Percentiles rank a stretch among this genome's conserved stretches.
phyloP scores from a whole-genome alignment of 2,888 invertebrate species.

The Pardosa pseudoannulata region DNA sequence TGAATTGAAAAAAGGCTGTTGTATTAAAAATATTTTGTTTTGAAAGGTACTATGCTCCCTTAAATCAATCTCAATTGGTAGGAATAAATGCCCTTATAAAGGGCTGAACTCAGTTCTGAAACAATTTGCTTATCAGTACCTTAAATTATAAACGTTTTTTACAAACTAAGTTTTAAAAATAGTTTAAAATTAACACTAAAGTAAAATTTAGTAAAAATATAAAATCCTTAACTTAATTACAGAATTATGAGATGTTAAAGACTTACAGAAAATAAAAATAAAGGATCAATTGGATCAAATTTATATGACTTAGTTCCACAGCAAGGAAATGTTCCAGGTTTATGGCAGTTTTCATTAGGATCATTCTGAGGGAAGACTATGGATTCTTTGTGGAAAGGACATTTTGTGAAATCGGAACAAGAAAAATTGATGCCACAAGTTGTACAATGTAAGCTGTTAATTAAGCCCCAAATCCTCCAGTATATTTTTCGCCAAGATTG shows the following conservation, averaged over 20 bases:
- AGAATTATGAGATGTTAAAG: neutral
- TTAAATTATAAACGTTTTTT: too few relatives aligned
- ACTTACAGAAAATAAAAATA: conserved; percentile 57
- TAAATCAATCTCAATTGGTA: too few relatives aligned
- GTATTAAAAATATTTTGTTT: too few relatives aligned
- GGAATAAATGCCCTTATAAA: too few relatives aligned
- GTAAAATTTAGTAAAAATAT: too few relatives aligned
- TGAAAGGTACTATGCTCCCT: too few relatives aligned
- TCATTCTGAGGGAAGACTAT: conserved; percentile 74
- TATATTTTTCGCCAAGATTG: conserved; percentile 94
- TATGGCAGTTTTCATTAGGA: conserved; percentile 54
- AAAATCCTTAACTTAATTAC: too few relatives aligned
- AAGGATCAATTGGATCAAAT: conserved; percentile 83
- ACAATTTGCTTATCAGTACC: too few relatives aligned
- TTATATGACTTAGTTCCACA: conserved; percentile 91
- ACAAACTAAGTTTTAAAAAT: too few relatives aligned
- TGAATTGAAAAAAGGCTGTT: too few relatives aligned
- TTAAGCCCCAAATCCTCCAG: conserved; percentile 95
- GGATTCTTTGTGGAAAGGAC: conserved; percentile 78
- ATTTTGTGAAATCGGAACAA: conserved; percentile 80
- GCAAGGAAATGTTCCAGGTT: conserved; percentile 84
- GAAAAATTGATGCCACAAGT: conserved; percentile 81
- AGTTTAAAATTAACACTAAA: too few relatives aligned
- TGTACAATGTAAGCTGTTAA: conserved; percentile 90
- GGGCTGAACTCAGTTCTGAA: too few relatives aligned